Base-by-base conservation (phyloP, 2,113 vertebrate genomes). In the Gallinago paraguaiae region DNA sequence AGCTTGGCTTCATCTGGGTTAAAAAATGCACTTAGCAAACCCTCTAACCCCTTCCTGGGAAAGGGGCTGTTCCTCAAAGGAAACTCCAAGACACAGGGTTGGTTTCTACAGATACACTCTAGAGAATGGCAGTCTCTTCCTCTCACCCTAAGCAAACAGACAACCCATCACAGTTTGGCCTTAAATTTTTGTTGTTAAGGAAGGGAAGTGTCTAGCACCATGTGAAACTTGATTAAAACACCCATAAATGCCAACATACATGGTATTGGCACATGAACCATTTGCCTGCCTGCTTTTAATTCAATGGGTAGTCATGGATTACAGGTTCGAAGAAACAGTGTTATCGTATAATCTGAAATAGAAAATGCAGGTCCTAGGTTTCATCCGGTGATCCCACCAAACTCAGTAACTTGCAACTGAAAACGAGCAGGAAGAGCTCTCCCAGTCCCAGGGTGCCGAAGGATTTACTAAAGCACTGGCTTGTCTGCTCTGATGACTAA, bases 391-490 rank as follows among this genome's bases (percentile, higher is more conserved):
- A 84, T 88, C 35, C 28, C 13, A 17, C 43, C 90, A 41, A 88
- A 28, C 39, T 81, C 69, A n/a, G 1, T 45, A 33, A 84, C 92
- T 56, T 92, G 72, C 60, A 88, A 43, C 20, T 74, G 61, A 68
- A 89, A 86, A 92, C 57, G 56, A 90, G 79, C 61, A 94, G 76
- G 78, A 95, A 88, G 85, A 96, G 69, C 61, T 84, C 39, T 64
- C 68, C 69, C 43, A 74, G 85, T 70, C 69, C 45, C 60, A 86
- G 50, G 20, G 8, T 82, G 31, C 45, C 86, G 82, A 53, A 78
- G 91, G 81, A 84, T 76, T 92, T 92, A 90, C 93, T 86, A 88
- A 83, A 94, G 48, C 74, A 68, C 61, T 91, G 91, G 86, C 86
- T 88, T 48, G 11, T 60, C 46, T 48, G 53, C 69, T 76, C 35